A percentile compares a stretch with the other conserved stretches of the same genome.
Evolutionary conservation across 2,888 invertebrate genomes (phyloP).

Genomic region (Electrophaes corylata): DNA sequence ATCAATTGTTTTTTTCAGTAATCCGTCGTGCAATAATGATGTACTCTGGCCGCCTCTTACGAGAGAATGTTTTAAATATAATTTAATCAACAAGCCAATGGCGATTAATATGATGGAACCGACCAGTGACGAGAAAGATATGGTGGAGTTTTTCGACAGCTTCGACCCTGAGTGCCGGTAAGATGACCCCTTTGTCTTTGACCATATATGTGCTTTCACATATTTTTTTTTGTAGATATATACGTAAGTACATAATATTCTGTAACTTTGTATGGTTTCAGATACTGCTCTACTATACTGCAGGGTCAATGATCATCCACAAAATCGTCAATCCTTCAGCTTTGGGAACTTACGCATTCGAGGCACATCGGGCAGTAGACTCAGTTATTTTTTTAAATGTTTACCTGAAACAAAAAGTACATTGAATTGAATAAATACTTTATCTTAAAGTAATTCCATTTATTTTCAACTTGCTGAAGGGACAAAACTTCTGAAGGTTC

Average conservation of each 20-base stretch:
- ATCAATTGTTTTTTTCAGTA: constrained; percentile 4
- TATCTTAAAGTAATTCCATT: not conserved
- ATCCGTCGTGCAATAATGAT: constrained; percentile 14
- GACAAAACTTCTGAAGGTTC: not conserved
- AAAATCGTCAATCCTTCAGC: not conserved
- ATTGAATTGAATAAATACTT: not conserved
- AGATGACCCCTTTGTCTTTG: not conserved
- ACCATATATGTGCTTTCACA: too few species aligned
- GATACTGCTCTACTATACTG: constrained; percentile 19
- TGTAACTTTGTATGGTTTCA: not conserved
- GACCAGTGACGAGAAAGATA: constrained; percentile 14
- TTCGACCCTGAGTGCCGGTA: constrained; percentile 23
- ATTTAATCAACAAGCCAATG: constrained; percentile 5
- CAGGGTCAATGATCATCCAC: not conserved
- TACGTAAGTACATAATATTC: not conserved
- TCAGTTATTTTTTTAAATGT: not conserved
- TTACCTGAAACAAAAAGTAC: not conserved
- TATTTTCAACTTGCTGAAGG: too few species aligned
- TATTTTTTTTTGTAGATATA: too few species aligned
- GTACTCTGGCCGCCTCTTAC: constrained; percentile 16
- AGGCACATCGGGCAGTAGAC: not conserved
- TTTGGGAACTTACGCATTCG: not conserved
- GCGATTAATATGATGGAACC: constrained; percentile 8
- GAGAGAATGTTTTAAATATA: constrained; percentile 10
- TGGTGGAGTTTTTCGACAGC: constrained; percentile 26